Evolutionary conservation across 1,140 invertebrate species (phyloP), one percentile per base, ranked within the genome.

Genomic region (Pantala flavescens): DNA sequence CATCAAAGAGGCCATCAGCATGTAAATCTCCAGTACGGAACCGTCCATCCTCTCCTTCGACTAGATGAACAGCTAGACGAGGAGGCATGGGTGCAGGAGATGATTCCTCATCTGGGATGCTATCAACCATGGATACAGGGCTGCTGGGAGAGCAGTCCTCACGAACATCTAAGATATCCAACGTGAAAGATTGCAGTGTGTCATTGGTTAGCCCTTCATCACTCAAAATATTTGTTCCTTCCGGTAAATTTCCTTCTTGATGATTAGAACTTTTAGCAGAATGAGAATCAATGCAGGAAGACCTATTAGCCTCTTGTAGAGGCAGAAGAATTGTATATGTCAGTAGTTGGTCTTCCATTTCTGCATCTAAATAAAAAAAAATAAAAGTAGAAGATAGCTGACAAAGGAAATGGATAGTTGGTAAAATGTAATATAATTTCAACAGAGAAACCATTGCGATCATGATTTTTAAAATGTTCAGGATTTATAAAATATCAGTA

Each of bases 1-100:
- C 80, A 76, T 83, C 83, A 70, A 83, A 81, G 12, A 79, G 77
- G 21, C 78, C 81, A 71, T 83, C 83, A 77, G 84, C 82, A 76
- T 86, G 85, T 21, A 86, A 82, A 78, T 86, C 85, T 10, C 85
- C 84, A 75, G 86, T 85, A 77, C 84, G 81, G 79, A 86, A 86
- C 43, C 84, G 80, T 0, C 85, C 85, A 77, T 86, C 85, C 78
- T 85, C 84, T 1, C 81, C 79, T 70, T 79, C 71, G 5, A 63
- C 49, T 3, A 63, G 49, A 21, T 63, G 49, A 5, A 63, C 49
- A 16, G 49, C 14, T 5, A 63, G 49, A 16, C 49, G 49, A 16
- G 49, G 49, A 16, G 49, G 49, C 49, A 21, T 63, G 49, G 49
- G 49, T 70, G 55, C 73, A 73, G 24, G 43, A 43, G 19, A 73